Evolutionary conservation across 2,113 vertebrate genomes (phyloP), one percentile per base, ranked within the genome.

Genomic region (Verasper variegatus): DNA sequence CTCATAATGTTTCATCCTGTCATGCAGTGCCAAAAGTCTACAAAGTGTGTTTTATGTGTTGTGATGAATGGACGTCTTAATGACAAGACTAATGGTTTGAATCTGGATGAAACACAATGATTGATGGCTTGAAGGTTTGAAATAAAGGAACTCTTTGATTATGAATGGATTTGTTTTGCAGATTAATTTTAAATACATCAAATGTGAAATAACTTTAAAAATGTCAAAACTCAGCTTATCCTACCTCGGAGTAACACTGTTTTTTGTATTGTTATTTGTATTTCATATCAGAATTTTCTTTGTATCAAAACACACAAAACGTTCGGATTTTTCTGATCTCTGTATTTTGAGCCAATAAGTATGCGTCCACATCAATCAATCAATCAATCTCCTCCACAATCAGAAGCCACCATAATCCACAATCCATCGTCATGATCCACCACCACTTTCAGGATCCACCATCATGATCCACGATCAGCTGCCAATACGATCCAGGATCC

Each of bases 1-100:
- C 40, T 14, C 20, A n/a, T 20, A 49, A 35, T n/a, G 60, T 81
- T 67, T 78, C 62, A 64, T 31, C 23, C 18, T 18, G 12, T 70
- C 24, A 74, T 74, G 60, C 65, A 67, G 73, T 84, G 80, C 75
- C 75, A 80, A 83, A 81, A 14, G 35, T 78, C 66, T 70, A 31
- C 76, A 55, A 40, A 27, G 10, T 59, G 51, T 49, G 52, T 75
- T 64, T 51, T 65, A 11, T 70, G 24, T 47, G 35, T 54, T 62
- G 52, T 70, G 35, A 69, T 67, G 10, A 76, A 47, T 56, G n/a
- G 9, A 57, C 26, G 31, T 59, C 14, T 55, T n/a, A 37, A 55
- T 52, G 4, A 37, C 18, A 61, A 24, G 23, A 31, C 6, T 40
- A 67, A 24, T 7, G 54, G 24, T 51, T 75, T 61, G 5, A 65